These are phyloP conservation scores for Eulemur macaco DNA, from an alignment of 2,113 vertebrate species.

Conservation along the genomic window DNA sequence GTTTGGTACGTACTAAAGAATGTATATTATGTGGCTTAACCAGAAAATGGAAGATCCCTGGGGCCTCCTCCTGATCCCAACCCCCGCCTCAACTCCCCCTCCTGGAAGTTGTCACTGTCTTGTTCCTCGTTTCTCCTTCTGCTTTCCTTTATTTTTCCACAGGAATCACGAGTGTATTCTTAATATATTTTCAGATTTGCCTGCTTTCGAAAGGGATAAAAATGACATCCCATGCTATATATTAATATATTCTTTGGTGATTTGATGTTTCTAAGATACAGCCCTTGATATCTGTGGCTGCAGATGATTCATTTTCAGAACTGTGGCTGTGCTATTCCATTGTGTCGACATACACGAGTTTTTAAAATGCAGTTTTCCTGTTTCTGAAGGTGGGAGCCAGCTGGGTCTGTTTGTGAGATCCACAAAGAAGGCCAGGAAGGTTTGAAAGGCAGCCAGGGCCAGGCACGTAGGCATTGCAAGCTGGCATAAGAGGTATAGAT, in stretches of 20 bases:
- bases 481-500: not conserved
- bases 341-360: not conserved
- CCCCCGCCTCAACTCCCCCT: not conserved
- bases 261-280: not conserved
- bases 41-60: not conserved
- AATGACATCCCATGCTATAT: not conserved
- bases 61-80: not conserved
- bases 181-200: not conserved
- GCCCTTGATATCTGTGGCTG: not conserved
- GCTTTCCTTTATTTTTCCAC: not conserved
- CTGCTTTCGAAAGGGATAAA: not conserved
- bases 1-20: not conserved
- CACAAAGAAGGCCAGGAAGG: not conserved
- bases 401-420: not conserved
- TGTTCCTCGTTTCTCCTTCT: not conserved
- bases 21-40: not conserved
- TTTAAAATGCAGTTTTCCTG: not conserved
- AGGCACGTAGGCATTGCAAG: not conserved
- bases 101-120: not conserved
- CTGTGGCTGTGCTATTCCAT: not conserved
- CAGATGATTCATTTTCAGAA: not conserved
- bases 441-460: not conserved
- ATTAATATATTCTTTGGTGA: not conserved
- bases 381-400: not conserved
- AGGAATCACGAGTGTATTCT: not conserved